A percentile compares a stretch with the other conserved stretches of the same genome.
Evolutionary conservation across 2,888 invertebrate species (phyloP).

Genomic region (Oxytorus armatus): DNA sequence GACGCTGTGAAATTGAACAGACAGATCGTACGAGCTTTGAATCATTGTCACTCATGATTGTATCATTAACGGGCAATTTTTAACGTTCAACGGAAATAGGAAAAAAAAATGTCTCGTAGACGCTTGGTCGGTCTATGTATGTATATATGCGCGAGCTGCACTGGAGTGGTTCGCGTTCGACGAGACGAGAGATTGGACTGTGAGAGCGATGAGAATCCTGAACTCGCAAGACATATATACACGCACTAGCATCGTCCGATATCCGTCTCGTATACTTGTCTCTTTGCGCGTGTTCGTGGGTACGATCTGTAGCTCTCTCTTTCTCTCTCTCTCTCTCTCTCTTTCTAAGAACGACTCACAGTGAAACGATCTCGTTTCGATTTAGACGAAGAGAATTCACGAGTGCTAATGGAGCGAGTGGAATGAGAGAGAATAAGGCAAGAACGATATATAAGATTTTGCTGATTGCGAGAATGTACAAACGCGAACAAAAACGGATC

Average conservation of each 20-base stretch:
- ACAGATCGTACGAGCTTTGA: neutral
- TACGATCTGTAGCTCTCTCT: slow-evolving; percentile 15
- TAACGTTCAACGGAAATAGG: slow-evolving; percentile 33
- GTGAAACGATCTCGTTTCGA: slow-evolving; percentile 62
- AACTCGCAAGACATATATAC: slow-evolving; percentile 47
- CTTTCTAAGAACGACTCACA: slow-evolving; percentile 52
- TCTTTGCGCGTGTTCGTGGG: slow-evolving; percentile 54
- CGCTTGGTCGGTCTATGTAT: neutral
- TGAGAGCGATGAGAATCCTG: slow-evolving; percentile 64
- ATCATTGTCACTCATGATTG: slow-evolving; percentile 2
- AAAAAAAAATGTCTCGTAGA: neutral
- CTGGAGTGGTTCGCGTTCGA: slow-evolving; percentile 55
- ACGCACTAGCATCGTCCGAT: slow-evolving; percentile 54
- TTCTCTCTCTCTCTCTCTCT: slow-evolving; percentile 29
- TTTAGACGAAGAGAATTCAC: slow-evolving; percentile 55
- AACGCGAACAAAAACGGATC: too few relatives aligned
- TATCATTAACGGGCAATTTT: slow-evolving; percentile 13
- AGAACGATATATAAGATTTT: slow-evolving; percentile 34
- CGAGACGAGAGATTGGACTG: slow-evolving; percentile 66
- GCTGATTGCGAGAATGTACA: too few relatives aligned
- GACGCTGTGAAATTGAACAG: too few relatives aligned
- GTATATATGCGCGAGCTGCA: slow-evolving; percentile 36
- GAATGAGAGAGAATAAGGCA: slow-evolving; percentile 13
- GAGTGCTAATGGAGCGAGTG: neutral
- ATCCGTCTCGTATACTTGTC: slow-evolving; percentile 50